Evolutionary conservation across 1,140 invertebrate genomes (phyloP).

Genomic region (Drosophila oshimai): DNA sequence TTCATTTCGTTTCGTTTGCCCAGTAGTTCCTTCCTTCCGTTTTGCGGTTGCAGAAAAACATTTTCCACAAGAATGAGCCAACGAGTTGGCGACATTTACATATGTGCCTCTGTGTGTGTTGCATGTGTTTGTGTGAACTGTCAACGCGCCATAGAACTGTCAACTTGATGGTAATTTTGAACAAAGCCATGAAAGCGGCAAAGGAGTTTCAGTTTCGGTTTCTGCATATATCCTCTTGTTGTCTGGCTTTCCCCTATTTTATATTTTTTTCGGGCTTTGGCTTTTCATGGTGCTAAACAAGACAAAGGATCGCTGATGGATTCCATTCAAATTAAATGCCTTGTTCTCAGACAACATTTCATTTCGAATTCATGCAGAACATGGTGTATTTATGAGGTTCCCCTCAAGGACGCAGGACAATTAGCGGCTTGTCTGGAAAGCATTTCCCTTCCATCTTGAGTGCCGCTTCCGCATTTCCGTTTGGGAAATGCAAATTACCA

Average conservation of each 20-base stretch:
- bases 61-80: conserved; percentile 78
- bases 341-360: conserved; percentile 64
- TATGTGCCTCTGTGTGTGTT: conserved; percentile 45
- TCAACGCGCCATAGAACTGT: conserved; percentile 82
- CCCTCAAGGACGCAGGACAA: conserved; percentile 40
- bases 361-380: conserved; percentile 72
- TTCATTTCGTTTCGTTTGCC: conserved; percentile 69
- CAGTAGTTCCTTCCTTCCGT: conserved; percentile 73
- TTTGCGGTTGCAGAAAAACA: conserved; percentile 69
- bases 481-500: conserved; percentile 32
- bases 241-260: conserved; percentile 4
- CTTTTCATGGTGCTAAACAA: conserved; percentile 22
- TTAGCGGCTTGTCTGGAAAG: conserved; percentile 49
- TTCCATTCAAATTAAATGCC: conserved; percentile 76
- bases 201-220: conserved; percentile 9
- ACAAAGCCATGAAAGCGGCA: conserved; percentile 73
- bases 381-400: conserved; percentile 68
- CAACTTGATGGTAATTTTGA: conserved; percentile 81
- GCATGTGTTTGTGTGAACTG: conserved; percentile 69
- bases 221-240: conserved; percentile 1
- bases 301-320: conserved; percentile 73
- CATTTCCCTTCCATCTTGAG: conserved; percentile 66
- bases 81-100: conserved; percentile 73
- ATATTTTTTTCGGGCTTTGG: background rate
- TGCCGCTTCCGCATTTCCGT: conserved; percentile 59